These are phyloP conservation scores for Magallana angulata DNA, from an alignment of 1,140 invertebrate genomes.

Conservation along the genomic window DNA sequence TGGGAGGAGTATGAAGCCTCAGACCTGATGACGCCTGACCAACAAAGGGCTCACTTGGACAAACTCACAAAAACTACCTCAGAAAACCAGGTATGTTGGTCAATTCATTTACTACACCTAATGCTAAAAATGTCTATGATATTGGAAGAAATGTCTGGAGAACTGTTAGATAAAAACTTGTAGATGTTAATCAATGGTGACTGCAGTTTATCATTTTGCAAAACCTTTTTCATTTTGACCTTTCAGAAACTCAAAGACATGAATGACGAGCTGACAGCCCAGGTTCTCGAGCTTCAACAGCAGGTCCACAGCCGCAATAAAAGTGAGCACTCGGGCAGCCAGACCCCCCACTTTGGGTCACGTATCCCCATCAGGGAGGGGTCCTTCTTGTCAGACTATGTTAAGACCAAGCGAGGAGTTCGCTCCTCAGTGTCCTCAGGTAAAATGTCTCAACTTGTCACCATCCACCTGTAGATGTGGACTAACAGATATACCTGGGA, in stretches of 20 bases:
- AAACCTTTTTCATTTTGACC: background rate
- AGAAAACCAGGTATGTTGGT: conserved; percentile 44
- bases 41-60: conserved; percentile 42
- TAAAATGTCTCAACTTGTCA: conserved; percentile 25
- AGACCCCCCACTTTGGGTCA: conserved; percentile 36
- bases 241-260: conserved; percentile 51
- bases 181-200: too few species aligned
- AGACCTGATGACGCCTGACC: conserved; percentile 44
- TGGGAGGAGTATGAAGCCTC: conserved; percentile 51
- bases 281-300: conserved; percentile 47
- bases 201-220: too few species aligned
- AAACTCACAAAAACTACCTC: conserved; percentile 46
- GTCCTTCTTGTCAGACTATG: conserved; percentile 53
- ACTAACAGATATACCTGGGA: conserved; percentile 7
- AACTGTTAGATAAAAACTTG: too few species aligned
- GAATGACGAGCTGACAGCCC: conserved; percentile 54
- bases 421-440: conserved; percentile 49
- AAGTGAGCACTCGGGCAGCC: background rate
- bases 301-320: conserved; percentile 17
- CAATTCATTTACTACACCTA: too few species aligned
- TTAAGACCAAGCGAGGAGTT: conserved; percentile 49
- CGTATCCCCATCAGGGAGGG: conserved; percentile 55
- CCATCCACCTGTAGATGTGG: conserved; percentile 25
- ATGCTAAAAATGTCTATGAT: background rate
- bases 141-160: background rate